A percentile compares a stretch with the other conserved stretches of the same genome.
Conservation (phyloP, 2,888 invertebrate species). For the Eristalinus sepulchralis region DNA sequence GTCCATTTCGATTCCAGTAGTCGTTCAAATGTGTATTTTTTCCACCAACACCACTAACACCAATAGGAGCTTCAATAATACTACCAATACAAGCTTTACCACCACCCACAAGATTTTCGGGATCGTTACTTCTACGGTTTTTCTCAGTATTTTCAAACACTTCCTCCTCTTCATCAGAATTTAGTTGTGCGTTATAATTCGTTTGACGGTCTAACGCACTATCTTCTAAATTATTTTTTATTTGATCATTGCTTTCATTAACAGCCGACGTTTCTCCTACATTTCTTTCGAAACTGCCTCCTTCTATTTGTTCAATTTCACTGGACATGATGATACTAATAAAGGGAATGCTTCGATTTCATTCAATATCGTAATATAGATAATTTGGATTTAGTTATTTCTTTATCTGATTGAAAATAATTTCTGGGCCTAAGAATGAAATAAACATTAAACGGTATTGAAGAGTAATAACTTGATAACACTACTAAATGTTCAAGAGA, state of each 20-base stretch:
- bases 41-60: conserved; percentile 70
- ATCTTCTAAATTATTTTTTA: conserved; percentile 71
- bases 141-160: conserved; percentile 57
- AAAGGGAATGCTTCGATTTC: not conserved
- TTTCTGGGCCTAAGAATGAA: not conserved
- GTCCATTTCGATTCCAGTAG: conserved; percentile 74
- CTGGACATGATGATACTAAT: conserved; percentile 42
- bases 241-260: conserved; percentile 27
- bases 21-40: conserved; percentile 70
- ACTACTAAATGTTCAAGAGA: not conserved
- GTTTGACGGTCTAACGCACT: conserved; percentile 37
- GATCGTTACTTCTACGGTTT: conserved; percentile 74
- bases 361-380: not conserved
- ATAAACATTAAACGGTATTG: not conserved
- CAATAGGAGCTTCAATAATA: conserved; percentile 55
- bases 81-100: conserved; percentile 64
- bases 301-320: conserved; percentile 32
- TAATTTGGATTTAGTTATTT: not conserved
- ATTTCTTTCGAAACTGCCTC: conserved; percentile 76
- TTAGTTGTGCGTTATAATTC: conserved; percentile 41
- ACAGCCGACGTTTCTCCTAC: conserved; percentile 75
- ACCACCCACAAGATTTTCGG: conserved; percentile 74
- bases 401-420: not conserved
- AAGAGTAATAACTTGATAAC: not conserved
- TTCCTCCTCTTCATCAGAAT: conserved; percentile 66